Base-by-base conservation (phyloP, 2,113 vertebrate genomes). In the Odobenus rosmarus region DNA sequence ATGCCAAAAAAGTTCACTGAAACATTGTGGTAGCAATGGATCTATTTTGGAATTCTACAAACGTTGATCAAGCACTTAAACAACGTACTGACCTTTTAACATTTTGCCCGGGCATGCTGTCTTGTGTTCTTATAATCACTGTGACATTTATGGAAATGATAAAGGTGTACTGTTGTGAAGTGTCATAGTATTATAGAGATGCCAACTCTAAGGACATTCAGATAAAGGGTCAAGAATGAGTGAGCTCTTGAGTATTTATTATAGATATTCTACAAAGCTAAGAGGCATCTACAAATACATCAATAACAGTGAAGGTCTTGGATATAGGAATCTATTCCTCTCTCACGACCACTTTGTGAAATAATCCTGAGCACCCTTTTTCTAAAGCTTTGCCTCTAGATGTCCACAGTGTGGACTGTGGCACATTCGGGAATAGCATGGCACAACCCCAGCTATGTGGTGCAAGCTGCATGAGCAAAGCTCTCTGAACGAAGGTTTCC, bases 341-440 rank as follows among this genome's bases (percentile, higher is more conserved):
- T 61, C 18, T 67, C 21, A 0, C 23, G 14, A 6, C 11, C 8
- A 10, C 87, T 62, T n/a, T 55, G 19, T 28, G 62, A 53, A 46
- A 46, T 53, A 64, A 16, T 5, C 10, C 62, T 13, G 15, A 42
- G 33, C 79, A 31, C 19, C 5, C 36, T 26, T 31, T 31, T 12
- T 46, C 64, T 24, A 46, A 81, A 36, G 23, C 49, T 31, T 19
- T 26, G 36, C 57, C 28, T 13, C 74, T n/a, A 42, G 67, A 6
- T 46, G 23, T 24, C 49, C 0, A 6, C 0, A 0, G 8, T 2
- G 1, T 19, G 31, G 39, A 14, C 0, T 36, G 46, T 16, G 42
- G 16, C 2, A 11, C 7, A 1, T 14, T 62, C 19, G 0, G 1
- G 21, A 8, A 8, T 23, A 28, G 15, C 67, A 4, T 23, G 28